A percentile compares a stretch with the other conserved stretches of the same genome.
These are phyloP conservation scores for Brachionus paranguensis DNA, from an alignment of 1,140 invertebrate genomes.

Conservation along the genomic window DNA sequence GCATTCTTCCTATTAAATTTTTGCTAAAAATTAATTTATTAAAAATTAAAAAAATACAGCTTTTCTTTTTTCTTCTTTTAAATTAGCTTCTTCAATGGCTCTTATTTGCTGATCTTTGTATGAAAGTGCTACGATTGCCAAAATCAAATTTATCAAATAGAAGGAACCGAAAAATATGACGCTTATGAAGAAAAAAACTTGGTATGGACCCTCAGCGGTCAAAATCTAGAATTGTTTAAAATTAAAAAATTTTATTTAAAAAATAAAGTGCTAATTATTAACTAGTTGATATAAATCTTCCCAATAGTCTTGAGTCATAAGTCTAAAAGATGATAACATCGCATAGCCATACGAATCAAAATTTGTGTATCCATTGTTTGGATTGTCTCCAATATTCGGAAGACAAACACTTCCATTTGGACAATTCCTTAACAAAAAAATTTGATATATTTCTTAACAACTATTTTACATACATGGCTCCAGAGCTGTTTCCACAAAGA, in stretches of 20 bases:
- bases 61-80: conserved; percentile 18
- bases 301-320: conserved; percentile 99
- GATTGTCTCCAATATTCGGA: conserved; percentile 85
- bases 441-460: not conserved
- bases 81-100: conserved; percentile 22
- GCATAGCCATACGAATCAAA: conserved; percentile 97
- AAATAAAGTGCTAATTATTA: conserved; percentile 41
- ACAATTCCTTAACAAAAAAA: conserved; percentile 61
- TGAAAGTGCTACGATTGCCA: conserved; percentile 98
- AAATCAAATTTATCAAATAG: conserved; percentile 96
- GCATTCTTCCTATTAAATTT: not conserved
- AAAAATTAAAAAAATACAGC: not conserved
- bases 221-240: conserved; percentile 65
- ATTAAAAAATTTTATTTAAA: not conserved
- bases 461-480: conserved; percentile 43
- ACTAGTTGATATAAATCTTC: conserved; percentile 85
- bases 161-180: conserved; percentile 97
- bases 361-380: conserved; percentile 93
- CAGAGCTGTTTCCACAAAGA: conserved; percentile 53
- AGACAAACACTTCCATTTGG: conserved; percentile 77
- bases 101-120: conserved; percentile 75
- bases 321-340: conserved; percentile 84
- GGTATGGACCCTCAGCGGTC: conserved; percentile 86
- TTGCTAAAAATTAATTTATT: no score
- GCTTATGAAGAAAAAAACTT: conserved; percentile 94